Conservation (phyloP, 2,797 vertebrate genomes). For the Poecilia picta region DNA sequence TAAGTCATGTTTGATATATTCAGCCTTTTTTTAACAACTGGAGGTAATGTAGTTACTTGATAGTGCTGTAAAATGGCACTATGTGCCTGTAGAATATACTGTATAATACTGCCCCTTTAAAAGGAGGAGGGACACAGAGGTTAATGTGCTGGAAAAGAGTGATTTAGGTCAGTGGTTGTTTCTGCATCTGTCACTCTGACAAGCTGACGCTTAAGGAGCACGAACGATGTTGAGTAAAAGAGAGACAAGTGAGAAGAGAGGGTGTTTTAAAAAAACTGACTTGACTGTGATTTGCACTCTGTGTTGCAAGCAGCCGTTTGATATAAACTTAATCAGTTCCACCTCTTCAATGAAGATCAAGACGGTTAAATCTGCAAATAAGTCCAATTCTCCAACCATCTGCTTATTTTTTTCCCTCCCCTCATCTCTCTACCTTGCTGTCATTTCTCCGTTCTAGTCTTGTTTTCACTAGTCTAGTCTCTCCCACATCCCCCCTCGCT, state of each 20-base stretch:
- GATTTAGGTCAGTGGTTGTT: constrained; percentile 81
- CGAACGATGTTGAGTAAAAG: constrained; percentile 62
- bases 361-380: constrained; percentile 73
- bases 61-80: too few species aligned
- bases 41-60: too few species aligned
- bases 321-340: constrained; percentile 78
- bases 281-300: constrained; percentile 70
- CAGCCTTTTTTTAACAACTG: too few species aligned
- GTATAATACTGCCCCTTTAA: constrained; percentile 4
- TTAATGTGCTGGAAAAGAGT: constrained; percentile 83
- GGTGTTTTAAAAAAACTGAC: constrained; percentile 65
- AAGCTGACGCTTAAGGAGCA: constrained; percentile 63
- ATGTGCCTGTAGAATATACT: too few species aligned
- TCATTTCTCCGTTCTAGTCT: constrained; percentile 37
- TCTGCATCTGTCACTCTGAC: constrained; percentile 79
- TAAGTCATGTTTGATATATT: too few species aligned
- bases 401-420: constrained; percentile 37
- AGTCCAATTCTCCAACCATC: constrained; percentile 52
- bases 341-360: constrained; percentile 73
- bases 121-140: constrained; percentile 66
- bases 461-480: constrained; percentile 27
- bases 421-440: constrained; percentile 37
- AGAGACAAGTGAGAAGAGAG: constrained; percentile 56
- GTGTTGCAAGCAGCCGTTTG: constrained; percentile 67
- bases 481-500: constrained; percentile 7